Conservation (phyloP, 1,140 invertebrate species). For the Dreissena polymorpha region DNA sequence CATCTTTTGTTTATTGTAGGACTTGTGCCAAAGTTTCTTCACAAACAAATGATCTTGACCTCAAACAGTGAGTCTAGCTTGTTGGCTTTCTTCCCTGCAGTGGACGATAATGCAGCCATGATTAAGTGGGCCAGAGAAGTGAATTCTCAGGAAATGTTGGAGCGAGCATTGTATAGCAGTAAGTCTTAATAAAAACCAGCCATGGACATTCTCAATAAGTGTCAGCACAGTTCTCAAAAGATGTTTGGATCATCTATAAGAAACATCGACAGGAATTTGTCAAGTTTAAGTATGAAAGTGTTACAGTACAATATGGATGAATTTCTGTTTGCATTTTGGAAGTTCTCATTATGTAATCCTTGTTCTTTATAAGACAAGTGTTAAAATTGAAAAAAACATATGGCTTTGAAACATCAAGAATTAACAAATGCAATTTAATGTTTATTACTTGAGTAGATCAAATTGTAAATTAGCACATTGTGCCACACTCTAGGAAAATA, state of each 20-base stretch:
- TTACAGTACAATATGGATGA: not conserved
- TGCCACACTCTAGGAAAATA: no score
- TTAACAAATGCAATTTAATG: no score
- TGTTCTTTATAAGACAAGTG: no score
- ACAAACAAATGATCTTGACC: constrained; percentile 60
- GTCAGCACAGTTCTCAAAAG: not conserved
- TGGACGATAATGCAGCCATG: constrained; percentile 84
- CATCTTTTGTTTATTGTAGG: no score
- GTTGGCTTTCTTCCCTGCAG: constrained; percentile 68
- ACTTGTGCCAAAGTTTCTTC: constrained; percentile 68
- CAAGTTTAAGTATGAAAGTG: not conserved
- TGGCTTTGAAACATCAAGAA: no score
- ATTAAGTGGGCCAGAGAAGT: constrained; percentile 92
- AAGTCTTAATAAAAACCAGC: not conserved
- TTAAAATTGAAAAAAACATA: no score
- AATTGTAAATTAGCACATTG: no score
- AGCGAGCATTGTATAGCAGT: constrained; percentile 83
- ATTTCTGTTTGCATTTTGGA: not conserved
- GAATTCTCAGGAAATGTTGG: constrained; percentile 85
- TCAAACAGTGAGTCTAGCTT: constrained; percentile 68
- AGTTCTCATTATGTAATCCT: no score
- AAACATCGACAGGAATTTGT: not conserved
- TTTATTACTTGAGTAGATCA: no score
- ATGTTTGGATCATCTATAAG: not conserved
- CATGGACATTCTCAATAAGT: not conserved